Base-by-base conservation (phyloP, 2,113 vertebrate genomes). In the Prionailurus viverrinus region DNA sequence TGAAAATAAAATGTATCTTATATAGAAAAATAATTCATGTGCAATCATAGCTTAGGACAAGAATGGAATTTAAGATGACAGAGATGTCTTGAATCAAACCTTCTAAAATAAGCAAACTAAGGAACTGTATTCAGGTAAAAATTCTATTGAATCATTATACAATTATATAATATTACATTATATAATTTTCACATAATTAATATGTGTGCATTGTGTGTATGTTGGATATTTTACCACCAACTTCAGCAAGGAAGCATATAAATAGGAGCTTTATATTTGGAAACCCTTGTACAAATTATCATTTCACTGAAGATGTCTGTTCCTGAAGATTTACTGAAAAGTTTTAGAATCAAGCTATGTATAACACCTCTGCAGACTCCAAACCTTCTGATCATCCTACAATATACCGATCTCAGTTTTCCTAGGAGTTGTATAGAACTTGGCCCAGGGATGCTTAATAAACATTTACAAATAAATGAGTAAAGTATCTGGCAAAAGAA, bases 11-110 rank as follows among this genome's bases (percentile, higher is more conserved):
- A 21, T 74, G 14, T 66, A 73, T 41, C 96, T 89, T 78, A 91
- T 15, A 88, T 15, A 84, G 80, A 85, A 95, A 96, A 93, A 69
- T n/a, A 93, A 96, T 90, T 39, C 7, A 79, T 48, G 83, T 48
- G 8, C 27, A 95, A 93, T 87, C n/a, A 66, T 19, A 68, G 61
- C 36, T 73, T 82, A 97, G 14, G 13, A 76, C 10, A 96, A 86
- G 16, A 86, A 82, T 58, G 27, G 91, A 93, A 91, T n/a, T 88
- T 96, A 73, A 89, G 15, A 88, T 7, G 36, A 81, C 9, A 89
- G 33, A 69, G 25, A 11, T 81, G 53, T 76, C 65, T 84, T 95
- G 3, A 94, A 81, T 65, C 41, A 84, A 97, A 83, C 1, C 8
- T 66, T 90, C 69, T 88, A 68, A 73, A 79, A 80, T 51, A 82